Percentiles rank a stretch among this genome's conserved stretches.
Conservation (phyloP, 1,140 invertebrate genomes). For the Orius insidiosus region DNA sequence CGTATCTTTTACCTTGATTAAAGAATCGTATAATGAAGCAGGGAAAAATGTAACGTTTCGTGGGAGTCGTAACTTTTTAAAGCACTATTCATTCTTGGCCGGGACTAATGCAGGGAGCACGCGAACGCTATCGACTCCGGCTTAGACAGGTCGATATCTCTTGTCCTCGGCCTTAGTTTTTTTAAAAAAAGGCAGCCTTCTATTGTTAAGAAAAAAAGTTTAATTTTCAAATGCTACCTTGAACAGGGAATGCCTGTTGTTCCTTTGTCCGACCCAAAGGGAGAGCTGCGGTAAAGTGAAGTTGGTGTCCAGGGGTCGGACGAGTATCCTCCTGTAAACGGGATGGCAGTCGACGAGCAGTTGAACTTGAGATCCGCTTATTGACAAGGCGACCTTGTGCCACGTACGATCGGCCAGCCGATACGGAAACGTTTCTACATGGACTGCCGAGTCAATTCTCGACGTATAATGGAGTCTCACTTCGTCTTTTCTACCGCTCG, state of each 20-base stretch:
- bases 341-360: constrained; percentile 72
- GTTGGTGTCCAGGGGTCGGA: constrained; percentile 48
- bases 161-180: too few species aligned
- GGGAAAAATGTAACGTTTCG: too few species aligned
- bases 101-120: too few species aligned
- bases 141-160: too few species aligned
- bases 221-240: constrained; percentile 41
- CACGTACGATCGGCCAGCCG: constrained; percentile 66
- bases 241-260: constrained; percentile 66
- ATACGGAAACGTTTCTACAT: constrained; percentile 72
- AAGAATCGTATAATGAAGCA: too few species aligned
- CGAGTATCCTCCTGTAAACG: constrained; percentile 52
- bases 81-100: too few species aligned
- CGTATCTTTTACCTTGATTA: too few species aligned
- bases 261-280: constrained; percentile 75
- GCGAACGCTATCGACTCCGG: too few species aligned
- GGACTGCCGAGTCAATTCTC: constrained; percentile 33
- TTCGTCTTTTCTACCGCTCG: constrained; percentile 73
- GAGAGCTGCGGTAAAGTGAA: constrained; percentile 50
- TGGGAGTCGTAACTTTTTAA: too few species aligned
- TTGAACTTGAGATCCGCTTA: constrained; percentile 64
- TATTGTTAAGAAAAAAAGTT: too few species aligned
- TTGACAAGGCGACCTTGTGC: constrained; percentile 67
- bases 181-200: too few species aligned
- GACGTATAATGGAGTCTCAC: constrained; percentile 53